Base-by-base conservation (phyloP, 2,113 vertebrate genomes). In the Talpa occidentalis region DNA sequence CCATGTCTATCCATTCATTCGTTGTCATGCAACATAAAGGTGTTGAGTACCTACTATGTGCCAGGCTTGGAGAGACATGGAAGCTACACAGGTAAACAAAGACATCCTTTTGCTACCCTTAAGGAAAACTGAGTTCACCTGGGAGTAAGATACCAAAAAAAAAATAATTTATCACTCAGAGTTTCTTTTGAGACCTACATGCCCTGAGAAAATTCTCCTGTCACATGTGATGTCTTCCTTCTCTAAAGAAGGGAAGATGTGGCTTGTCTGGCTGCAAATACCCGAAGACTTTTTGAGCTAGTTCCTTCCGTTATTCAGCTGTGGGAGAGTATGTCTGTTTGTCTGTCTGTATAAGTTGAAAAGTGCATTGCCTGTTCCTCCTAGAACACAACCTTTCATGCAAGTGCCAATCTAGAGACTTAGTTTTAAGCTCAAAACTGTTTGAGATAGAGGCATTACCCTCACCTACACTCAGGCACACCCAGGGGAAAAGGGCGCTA, bases 341-440 rank as follows among this genome's bases (percentile, higher is more conserved):
- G 11, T 52, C 9, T 73, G 42, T 26, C 24, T 67, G 7, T 40
- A 26, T 81, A 35, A 30, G 37, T 21, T 21, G 9, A 15, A 73
- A 15, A 85, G 37, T 72, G 37, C 24, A 16, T 44, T 72, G 60
- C 10, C 16, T 11, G n/a, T 82, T 81, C 40, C 35, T 64, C 42
- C 72, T 81, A 26, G 30, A 88, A 95, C 42, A 40, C 15, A 79
- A 37, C 16, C 76, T 9, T 83, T 88, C 85, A 44, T 91, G 80
- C 24, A 80, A 90, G 37, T 66, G 60, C 22, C 44, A 73, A 40
- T 15, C 49, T 70, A 72, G 67, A 42, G 37, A 42, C 30, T 80
- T 76, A 79, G 32, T 19, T 15, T 80, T 56, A 64, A 74, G 30
- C 72, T n/a, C 69, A 70, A 62, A n/a, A 54, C n/a, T 82, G 37